phyloP scores from a whole-genome alignment of 2,797 vertebrate species.

The Sternarchorhynchus goeldii region DNA sequence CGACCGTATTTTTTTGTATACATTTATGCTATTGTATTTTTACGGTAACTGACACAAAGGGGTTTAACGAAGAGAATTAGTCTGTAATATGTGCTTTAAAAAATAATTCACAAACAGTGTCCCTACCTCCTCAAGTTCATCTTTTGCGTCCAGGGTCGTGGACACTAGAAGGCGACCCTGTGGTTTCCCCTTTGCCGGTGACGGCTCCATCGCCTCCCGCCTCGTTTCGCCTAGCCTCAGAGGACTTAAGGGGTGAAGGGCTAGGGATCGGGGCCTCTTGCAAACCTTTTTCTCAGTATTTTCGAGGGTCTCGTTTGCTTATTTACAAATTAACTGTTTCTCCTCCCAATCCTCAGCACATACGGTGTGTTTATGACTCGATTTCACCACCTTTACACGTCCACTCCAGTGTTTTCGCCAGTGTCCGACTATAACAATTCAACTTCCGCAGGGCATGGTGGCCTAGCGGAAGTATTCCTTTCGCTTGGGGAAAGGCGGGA shows the following conservation, averaged over 20 bases:
- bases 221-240: slow-evolving; percentile 66
- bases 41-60: neutral
- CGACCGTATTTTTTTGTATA: too few relatives aligned
- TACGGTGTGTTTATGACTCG: slow-evolving; percentile 63
- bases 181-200: slow-evolving; percentile 77
- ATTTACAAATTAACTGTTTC: slow-evolving; percentile 47
- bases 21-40: neutral
- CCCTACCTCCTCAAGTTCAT: slow-evolving; percentile 93
- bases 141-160: slow-evolving; percentile 91
- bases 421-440: slow-evolving; percentile 61
- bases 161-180: slow-evolving; percentile 85
- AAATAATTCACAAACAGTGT: slow-evolving; percentile 3
- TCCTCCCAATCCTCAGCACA: slow-evolving; percentile 38
- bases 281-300: slow-evolving; percentile 51
- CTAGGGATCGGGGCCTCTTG: slow-evolving; percentile 39
- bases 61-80: neutral
- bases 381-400: slow-evolving; percentile 52
- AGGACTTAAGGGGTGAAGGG: slow-evolving; percentile 57
- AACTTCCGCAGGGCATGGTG: slow-evolving; percentile 69
- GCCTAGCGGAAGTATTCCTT: slow-evolving; percentile 63
- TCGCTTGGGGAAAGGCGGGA: slow-evolving; percentile 48
- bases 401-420: slow-evolving; percentile 60
- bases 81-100: neutral
- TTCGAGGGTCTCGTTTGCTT: slow-evolving; percentile 35
- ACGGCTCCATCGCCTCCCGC: slow-evolving; percentile 79